These are phyloP conservation scores for Neolamprologus sp. DNA, from an alignment of 2,113 vertebrate species.

Conservation along the genomic window DNA sequence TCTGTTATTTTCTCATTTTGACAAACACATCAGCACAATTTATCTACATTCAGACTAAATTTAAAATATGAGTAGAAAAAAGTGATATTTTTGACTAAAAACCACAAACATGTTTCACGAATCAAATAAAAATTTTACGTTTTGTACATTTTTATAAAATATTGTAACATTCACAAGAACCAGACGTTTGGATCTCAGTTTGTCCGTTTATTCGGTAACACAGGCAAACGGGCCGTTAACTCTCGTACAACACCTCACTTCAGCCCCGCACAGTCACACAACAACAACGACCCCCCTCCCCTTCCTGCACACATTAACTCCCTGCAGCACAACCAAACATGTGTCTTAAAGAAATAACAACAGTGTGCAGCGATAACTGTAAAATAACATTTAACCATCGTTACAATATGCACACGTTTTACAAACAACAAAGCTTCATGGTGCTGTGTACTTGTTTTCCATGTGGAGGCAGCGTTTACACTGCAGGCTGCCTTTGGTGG, in stretches of 20 bases:
- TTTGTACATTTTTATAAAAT: not conserved
- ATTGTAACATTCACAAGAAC: too few species aligned
- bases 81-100: not conserved
- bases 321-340: too few species aligned
- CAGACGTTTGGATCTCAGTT: too few species aligned
- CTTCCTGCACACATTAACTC: rapidly evolving
- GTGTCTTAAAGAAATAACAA: rapidly evolving
- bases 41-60: not conserved
- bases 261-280: too few species aligned
- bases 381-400: too few species aligned
- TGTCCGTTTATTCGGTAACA: too few species aligned
- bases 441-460: not conserved
- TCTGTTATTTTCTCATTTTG: not conserved
- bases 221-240: too few species aligned
- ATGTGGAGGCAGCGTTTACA: not conserved
- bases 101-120: rapidly evolving
- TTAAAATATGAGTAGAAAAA: not conserved
- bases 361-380: too few species aligned
- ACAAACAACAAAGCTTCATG: not conserved
- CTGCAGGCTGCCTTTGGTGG: rapidly evolving
- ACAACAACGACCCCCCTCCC: rapidly evolving
- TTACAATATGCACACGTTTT: not conserved
- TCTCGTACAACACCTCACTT: too few species aligned
- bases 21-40: not conserved
- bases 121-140: rapidly evolving